Percentiles rank a stretch among this genome's conserved stretches.
These are phyloP conservation scores for Sardinella longiceps DNA, from an alignment of 2,797 vertebrate genomes.

Conservation along the genomic window DNA sequence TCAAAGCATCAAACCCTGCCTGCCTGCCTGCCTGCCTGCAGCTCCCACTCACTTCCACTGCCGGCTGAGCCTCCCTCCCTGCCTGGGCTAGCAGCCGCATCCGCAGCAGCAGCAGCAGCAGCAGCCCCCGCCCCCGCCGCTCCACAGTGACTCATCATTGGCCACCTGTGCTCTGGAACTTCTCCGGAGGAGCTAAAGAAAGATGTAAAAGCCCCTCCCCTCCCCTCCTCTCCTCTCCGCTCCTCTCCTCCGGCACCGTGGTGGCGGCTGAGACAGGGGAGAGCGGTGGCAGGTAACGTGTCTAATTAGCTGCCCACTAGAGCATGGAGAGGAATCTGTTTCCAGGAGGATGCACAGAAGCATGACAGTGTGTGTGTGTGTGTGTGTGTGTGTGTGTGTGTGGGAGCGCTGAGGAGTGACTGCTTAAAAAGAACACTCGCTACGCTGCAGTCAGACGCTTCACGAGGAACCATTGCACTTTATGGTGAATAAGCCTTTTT, in stretches of 20 bases:
- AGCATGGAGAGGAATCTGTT: neutral
- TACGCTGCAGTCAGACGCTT: too few relatives aligned
- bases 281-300: neutral
- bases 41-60: neutral
- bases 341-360: neutral
- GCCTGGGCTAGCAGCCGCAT: neutral
- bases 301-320: conserved; percentile 12
- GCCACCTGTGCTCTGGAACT: neutral
- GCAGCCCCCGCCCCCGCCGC: neutral
- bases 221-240: neutral
- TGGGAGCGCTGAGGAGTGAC: neutral
- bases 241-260: neutral
- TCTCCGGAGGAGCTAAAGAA: neutral
- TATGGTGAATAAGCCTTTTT: neutral
- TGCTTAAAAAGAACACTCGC: neutral
- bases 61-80: neutral
- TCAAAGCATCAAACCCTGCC: neutral
- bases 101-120: too few relatives aligned
- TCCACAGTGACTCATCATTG: neutral
- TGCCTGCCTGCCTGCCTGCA: neutral
- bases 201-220: neutral
- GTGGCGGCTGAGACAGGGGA: neutral
- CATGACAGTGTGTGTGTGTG: neutral
- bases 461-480: neutral
- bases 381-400: neutral